These are phyloP conservation scores for Melanchra persicariae DNA, from an alignment of 2,888 invertebrate genomes.

Conservation along the genomic window DNA sequence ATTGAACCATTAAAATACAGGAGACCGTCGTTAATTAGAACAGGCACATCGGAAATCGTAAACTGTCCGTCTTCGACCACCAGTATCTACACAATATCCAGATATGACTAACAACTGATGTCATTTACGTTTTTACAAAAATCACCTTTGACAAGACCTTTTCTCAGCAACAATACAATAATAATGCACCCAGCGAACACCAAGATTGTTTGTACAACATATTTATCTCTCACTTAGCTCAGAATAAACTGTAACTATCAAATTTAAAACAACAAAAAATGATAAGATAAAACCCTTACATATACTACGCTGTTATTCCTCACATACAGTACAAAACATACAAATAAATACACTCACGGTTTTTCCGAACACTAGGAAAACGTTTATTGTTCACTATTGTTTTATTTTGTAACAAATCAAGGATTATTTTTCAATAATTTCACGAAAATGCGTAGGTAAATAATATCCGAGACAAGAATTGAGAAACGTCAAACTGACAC, in stretches of 20 bases:
- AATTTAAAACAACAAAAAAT: constrained; percentile 55
- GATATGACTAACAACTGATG: constrained; percentile 82
- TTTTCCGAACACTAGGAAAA: constrained; percentile 36
- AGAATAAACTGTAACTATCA: constrained; percentile 59
- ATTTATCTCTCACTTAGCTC: constrained; percentile 44
- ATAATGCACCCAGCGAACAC: constrained; percentile 39
- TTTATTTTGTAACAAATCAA: constrained; percentile 41
- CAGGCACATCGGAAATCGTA: constrained; percentile 40
- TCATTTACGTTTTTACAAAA: constrained; percentile 68
- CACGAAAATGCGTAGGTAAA: constrained; percentile 77
- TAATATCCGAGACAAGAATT: constrained; percentile 65
- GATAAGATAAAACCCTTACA: constrained; percentile 54
- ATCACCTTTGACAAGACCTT: constrained; percentile 22
- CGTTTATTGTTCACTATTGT: constrained; percentile 26
- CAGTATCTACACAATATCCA: constrained; percentile 50
- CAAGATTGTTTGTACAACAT: constrained; percentile 43
- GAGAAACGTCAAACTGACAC: constrained; percentile 73
- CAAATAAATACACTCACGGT: constrained; percentile 51
- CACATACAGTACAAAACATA: constrained; percentile 37
- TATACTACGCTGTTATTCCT: constrained; percentile 34
- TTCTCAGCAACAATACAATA: constrained; percentile 19
- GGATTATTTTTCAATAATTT: constrained; percentile 58
- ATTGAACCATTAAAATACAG: constrained; percentile 10
- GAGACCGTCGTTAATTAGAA: constrained; percentile 26
- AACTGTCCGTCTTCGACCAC: constrained; percentile 24